Base-by-base conservation (phyloP, 2,888 invertebrate species). In the Carterocephalus palaemon region DNA sequence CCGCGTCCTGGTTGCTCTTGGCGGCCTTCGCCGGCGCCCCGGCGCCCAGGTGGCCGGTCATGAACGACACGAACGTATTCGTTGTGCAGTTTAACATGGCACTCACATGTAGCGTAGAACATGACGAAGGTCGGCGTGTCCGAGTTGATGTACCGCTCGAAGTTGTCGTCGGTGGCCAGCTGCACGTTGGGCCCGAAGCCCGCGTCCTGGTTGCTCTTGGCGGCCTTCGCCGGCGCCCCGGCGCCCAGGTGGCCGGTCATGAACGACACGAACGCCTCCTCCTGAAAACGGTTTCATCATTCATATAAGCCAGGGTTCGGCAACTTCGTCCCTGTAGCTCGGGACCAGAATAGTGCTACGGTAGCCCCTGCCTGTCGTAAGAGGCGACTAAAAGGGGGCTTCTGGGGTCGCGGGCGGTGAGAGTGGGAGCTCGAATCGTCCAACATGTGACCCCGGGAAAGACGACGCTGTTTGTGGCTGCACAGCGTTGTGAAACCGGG, bases 21-120 rank as follows among this genome's bases (percentile, higher is more conserved):
- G 56, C 54, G 0, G 52, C 56, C 28, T 68, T 65, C 46, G 64
- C 62, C 0, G 59, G 37, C 0, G 57, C 52, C 34, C 65, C 57
- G 0, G 48, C 43, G 7, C 57, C 61, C 56, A 73, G 69, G 38
- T 80, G 71, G 4, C 59, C 72, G 52, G 80, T 77, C 76, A 93
- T 92, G 64, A 89, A 93, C 5, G 87, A 80, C n/a, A n/a, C n/a
- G n/a, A n/a, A n/a, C n/a, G n/a, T n/a, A n/a, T n/a, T n/a, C n/a
- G n/a, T n/a, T n/a, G n/a, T n/a, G n/a, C n/a, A n/a, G n/a, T n/a
- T n/a, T n/a, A n/a, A n/a, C n/a, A n/a, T n/a, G n/a, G n/a, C n/a
- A 77, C 83, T 75, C 53, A 93, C 93, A 94, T 7, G 92, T 90
- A 6, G 93, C 93, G 66, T 92, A 93, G 65, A 93, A 94, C 92